Conservation (phyloP, 92 coral and sea anemone species). For the Phenganax subtilis region DNA sequence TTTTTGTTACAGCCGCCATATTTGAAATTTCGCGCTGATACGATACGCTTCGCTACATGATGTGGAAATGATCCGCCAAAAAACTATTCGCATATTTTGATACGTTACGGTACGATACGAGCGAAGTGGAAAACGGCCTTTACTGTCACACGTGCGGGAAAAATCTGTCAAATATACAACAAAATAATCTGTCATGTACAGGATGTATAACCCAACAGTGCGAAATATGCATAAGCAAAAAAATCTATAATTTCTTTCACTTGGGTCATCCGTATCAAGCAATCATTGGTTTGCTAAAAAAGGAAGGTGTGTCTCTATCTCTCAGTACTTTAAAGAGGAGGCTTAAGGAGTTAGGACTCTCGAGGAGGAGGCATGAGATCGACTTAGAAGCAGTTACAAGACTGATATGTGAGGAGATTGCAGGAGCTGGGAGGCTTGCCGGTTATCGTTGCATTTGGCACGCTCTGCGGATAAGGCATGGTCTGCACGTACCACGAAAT, state of each 20-base stretch:
- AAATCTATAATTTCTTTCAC: background rate
- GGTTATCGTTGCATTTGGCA: conserved; percentile 51
- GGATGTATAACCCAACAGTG: background rate
- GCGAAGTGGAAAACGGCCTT: background rate
- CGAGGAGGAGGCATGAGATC: background rate
- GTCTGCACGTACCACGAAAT: conserved; percentile 21
- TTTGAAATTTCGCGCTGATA: too few species aligned
- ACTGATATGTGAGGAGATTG: conserved; percentile 23
- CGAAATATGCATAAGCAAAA: background rate
- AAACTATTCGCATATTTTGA: too few species aligned
- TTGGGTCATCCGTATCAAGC: conserved; percentile 10
- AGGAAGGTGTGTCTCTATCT: background rate
- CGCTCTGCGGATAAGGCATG: conserved; percentile 40
- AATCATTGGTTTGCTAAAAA: conserved; percentile 19
- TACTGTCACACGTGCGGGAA: conserved; percentile 6
- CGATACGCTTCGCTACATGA: too few species aligned
- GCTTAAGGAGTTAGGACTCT: conserved; percentile 11
- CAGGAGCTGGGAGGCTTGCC: conserved; percentile 46
- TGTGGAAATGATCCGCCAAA: too few species aligned
- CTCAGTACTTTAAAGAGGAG: conserved; percentile 11
- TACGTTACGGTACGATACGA: background rate
- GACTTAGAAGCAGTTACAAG: background rate
- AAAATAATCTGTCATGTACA: background rate
- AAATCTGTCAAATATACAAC: background rate
- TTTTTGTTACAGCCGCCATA: too few species aligned